Evolutionary conservation across 2,113 vertebrate species (phyloP).

Genomic region (Emydura subglobosa): DNA sequence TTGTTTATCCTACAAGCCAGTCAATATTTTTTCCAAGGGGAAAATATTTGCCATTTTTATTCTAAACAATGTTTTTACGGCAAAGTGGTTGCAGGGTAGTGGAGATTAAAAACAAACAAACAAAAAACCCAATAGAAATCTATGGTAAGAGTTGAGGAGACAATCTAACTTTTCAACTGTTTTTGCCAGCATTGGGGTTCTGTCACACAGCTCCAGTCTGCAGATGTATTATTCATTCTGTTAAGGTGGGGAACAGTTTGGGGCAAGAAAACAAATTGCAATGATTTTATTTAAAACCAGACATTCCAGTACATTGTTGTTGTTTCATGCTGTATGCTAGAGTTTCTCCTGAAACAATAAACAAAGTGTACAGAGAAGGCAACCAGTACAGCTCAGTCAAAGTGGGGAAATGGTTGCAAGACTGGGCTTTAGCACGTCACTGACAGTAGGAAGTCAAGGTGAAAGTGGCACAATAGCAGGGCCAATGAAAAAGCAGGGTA

Average conservation of each 20-base stretch:
- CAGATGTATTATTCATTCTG: not conserved
- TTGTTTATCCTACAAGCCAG: rapidly evolving
- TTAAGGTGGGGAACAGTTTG: not conserved
- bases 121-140: not conserved
- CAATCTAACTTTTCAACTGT: not conserved
- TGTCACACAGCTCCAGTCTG: not conserved
- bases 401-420: not conserved
- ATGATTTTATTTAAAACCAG: not conserved
- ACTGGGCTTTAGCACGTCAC: not conserved
- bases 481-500: not conserved
- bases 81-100: not conserved
- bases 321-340: not conserved
- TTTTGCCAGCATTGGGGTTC: not conserved
- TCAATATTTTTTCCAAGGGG: not conserved
- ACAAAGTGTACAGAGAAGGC: not conserved
- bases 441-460: not conserved
- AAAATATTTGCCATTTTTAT: not conserved
- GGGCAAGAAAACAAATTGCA: not conserved
- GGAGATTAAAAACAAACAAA: not conserved
- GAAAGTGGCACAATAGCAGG: not conserved
- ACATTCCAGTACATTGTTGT: not conserved
- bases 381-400: no score
- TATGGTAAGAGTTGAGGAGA: not conserved
- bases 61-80: not conserved
- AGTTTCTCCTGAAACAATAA: not conserved